Evolutionary conservation across 2,888 invertebrate species (phyloP).

Genomic region (Therioaphis trifolii): DNA sequence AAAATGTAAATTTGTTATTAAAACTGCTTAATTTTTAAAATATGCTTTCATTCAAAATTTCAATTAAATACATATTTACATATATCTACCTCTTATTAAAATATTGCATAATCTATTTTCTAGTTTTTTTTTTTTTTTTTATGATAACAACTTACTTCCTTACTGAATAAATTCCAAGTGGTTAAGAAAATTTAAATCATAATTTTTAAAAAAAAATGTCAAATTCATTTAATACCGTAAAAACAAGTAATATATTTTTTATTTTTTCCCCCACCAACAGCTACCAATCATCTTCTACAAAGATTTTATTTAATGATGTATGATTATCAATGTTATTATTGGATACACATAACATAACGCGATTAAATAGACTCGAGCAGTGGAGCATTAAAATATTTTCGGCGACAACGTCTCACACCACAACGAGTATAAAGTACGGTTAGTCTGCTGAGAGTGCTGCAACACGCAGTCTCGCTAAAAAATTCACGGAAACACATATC

Average conservation of each 20-base stretch:
- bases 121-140: neutral
- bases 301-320: constrained; percentile 49
- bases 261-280: neutral
- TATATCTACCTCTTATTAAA: too few relatives aligned
- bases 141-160: neutral
- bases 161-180: neutral
- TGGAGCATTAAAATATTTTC: constrained; percentile 22
- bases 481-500: constrained; percentile 5
- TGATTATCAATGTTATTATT: constrained; percentile 60
- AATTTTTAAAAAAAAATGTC: neutral
- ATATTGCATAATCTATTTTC: too few relatives aligned
- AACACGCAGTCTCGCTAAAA: constrained; percentile 51
- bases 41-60: too few relatives aligned
- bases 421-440: constrained; percentile 12
- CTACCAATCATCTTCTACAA: constrained; percentile 3
- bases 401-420: constrained; percentile 42
- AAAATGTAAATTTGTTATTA: too few relatives aligned
- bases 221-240: neutral
- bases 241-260: neutral
- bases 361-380: constrained; percentile 38
- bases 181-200: neutral
- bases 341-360: constrained; percentile 45
- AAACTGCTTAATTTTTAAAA: too few relatives aligned
- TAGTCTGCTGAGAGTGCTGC: constrained; percentile 38
- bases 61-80: too few relatives aligned